Conservation (phyloP, 2,888 invertebrate species). For the Caenorhabditis doughertyi region DNA sequence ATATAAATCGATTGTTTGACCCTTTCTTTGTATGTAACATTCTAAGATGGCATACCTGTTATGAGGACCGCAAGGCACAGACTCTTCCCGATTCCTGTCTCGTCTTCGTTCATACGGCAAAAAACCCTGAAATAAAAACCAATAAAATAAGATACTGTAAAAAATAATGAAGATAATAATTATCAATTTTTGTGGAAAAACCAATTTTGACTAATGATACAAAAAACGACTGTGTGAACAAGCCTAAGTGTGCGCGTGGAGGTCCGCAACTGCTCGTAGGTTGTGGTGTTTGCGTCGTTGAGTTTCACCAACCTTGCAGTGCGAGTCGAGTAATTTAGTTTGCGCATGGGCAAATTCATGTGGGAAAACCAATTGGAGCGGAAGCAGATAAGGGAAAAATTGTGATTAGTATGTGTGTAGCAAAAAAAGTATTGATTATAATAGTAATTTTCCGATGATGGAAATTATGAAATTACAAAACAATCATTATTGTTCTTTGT, state of each 20-base stretch:
- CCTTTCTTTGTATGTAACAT: conserved; percentile 13
- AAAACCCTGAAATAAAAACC: conserved; percentile 31
- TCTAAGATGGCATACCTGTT: conserved; percentile 36
- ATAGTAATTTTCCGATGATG: too few relatives aligned
- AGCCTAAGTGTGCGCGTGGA: conserved; percentile 17
- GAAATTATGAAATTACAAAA: too few relatives aligned
- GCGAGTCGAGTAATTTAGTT: not conserved
- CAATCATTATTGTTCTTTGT: too few relatives aligned
- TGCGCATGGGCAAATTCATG: not conserved
- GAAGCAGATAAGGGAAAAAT: not conserved
- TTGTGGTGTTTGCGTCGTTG: conserved; percentile 26
- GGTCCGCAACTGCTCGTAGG: conserved; percentile 39
- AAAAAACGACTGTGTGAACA: conserved; percentile 24
- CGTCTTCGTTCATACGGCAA: conserved; percentile 43
- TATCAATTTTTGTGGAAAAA: too few relatives aligned
- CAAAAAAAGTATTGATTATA: too few relatives aligned
- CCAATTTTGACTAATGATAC: not conserved
- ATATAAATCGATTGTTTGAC: conserved; percentile 25
- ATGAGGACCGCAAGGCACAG: conserved; percentile 41
- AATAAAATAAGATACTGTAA: not conserved
- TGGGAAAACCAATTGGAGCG: not conserved
- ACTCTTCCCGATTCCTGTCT: conserved; percentile 34
- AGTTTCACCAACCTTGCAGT: not conserved
- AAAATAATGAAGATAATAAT: conserved; percentile 7
- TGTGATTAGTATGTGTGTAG: not conserved